Evolutionary conservation across 2,113 vertebrate genomes (phyloP), one percentile per base, ranked within the genome.

Genomic region (Oxyruncus cristatus): DNA sequence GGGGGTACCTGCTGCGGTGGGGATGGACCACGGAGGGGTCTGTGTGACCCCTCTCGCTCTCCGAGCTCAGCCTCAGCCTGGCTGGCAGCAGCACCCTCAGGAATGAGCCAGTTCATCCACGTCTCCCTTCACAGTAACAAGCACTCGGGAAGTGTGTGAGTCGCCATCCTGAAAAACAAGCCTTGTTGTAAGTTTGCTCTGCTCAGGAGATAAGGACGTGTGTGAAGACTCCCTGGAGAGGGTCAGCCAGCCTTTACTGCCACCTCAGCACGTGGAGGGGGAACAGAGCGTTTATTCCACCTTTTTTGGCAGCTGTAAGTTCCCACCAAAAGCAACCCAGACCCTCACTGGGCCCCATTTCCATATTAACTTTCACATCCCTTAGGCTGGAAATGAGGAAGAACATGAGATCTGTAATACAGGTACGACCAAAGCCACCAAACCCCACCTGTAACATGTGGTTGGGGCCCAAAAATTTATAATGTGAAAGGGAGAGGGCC

Each of bases 21-120:
- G 10, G 56, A 18, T 0, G 4, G 35, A 6, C 30, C 8, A 6
- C 2, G 20, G 35, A 5, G 14, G 27, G 12, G n/a, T 22, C 61
- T 13, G 46, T 4, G 32, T n/a, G 63, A 47, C 52, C 71, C 70
- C 55, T 2, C 5, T 11, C 37, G 53, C 41, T 16, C 37, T 32
- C 63, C 22, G 2, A 41, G 49, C 50, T 65, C 62, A 32, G 39
- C 20, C 39, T 30, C 62, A 42, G 20, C 37, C 44, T 26, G 59
- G 21, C 11, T 14, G 32, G 52, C 61, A 21, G 22, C 44, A 80
- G 26, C 53, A 33, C 8, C 41, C 46, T 35, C 18, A 7, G 55
- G n/a, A 41, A 22, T 7, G 10, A 32, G 41, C 14, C 33, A 32
- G 27, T 20, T 49, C 5, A 28, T 13, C 3, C 1, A 4, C 5